Evolutionary conservation across 2,113 vertebrate species (phyloP), one percentile per base, ranked within the genome.

Genomic region (Conger conger): DNA sequence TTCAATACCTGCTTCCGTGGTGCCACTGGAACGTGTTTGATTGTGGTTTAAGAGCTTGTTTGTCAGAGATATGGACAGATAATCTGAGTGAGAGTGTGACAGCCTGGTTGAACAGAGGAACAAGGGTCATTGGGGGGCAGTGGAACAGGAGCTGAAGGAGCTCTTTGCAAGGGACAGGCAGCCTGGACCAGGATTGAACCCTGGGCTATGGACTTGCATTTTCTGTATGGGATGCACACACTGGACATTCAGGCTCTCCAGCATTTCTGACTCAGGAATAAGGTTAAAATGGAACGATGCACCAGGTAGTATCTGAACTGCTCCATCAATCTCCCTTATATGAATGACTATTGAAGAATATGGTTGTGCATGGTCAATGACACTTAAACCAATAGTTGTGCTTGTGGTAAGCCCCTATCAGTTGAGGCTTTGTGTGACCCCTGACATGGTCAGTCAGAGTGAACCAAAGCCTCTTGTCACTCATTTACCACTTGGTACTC

Each of bases 391-490:
- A 73, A n/a, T 33, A 73, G n/a, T 4, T 73, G 68, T 73, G 68
- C 8, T 63, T 63, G 18, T 73, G 57, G 57, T 63, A 50, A 50
- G 23, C 57, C 68, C n/a, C 68, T 33, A 33, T 73, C 68, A 0
- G 6, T 73, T n/a, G 30, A 30, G n/a, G n/a, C n/a, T 73, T 30
- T 13, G 27, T 33, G n/a, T 73, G n/a, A 73, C 68, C 68, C 27
- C n/a, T 73, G 68, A 73, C 68, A 30, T 33, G 27, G n/a, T 73
- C 20, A 33, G 68, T 33, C 68, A 73, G 68, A 11, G n/a, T 63
- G 57, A 63, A 63, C 57, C 57, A 63, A 63, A 63, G 57, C 57
- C 57, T 63, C 57, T 63, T 63, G 57, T 63, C 57, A 73, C 68
- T 30, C n/a, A 8, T 30, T 73, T 13, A 33, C 1, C 9, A 27